Evolutionary conservation across 2,797 vertebrate genomes (phyloP), one percentile per base, ranked within the genome.

Genomic region (Micrastur ruficollis): DNA sequence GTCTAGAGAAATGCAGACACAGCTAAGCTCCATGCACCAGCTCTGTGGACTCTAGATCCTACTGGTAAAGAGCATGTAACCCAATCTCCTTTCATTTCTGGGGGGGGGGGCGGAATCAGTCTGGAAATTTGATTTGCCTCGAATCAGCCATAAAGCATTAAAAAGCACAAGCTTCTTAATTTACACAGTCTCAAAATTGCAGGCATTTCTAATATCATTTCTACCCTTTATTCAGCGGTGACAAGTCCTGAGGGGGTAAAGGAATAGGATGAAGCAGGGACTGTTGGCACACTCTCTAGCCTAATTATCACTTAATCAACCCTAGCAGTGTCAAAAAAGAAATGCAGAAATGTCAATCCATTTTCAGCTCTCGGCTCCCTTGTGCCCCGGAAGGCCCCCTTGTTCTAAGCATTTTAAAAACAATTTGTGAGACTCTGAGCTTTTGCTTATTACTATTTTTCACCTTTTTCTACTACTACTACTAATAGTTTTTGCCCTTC

Each of bases 271-370:
- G 53, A 93, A 92, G 46, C 66, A 81, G 47, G 80, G 86, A 82
- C 49, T 95, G 59, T 73, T 74, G 44, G 55, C 49, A 66, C 44
- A 44, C 34, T 76, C 55, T 75, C 55, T 62, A 61, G 76, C 67
- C 89, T 84, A 94, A 96, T 96, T 96, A 96, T 87, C 90, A 87
- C 88, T 94, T 97, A 83, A 95, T 95, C 92, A 95, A 50, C 67
- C 15, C n/a, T 53, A 58, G 78, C 18, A 47, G 21, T 93, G 93
- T 93, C 96, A 95, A 91, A 95, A 96, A 94, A 81, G 89, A 90
- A 95, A 81, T 0, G 0, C 32, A 87, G 83, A 93, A 81, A 92
- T 75, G 86, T 95, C 96, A 97, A 93, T 94, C 93, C 42, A 42
- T 82, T 93, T 91, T 74, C 78, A 78, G 0, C 14, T 63, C 71